A percentile compares a stretch with the other conserved stretches of the same genome.
Conservation (phyloP, 1,140 invertebrate genomes). For the Calephelis virginiensis region DNA sequence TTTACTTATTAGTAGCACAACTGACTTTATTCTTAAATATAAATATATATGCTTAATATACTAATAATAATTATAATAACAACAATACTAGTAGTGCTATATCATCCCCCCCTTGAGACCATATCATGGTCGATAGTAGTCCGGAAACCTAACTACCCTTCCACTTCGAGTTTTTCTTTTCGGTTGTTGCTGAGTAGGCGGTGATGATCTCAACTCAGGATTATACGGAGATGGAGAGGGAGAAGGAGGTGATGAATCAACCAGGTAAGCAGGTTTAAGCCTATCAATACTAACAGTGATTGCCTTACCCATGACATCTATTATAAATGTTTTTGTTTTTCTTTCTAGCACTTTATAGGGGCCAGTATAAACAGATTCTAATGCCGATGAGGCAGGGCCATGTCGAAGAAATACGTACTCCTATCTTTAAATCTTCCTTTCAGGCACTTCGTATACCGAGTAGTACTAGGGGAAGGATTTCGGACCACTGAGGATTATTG, state of each 20-base stretch:
- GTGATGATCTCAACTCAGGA: background rate
- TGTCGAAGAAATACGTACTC: conserved; percentile 30
- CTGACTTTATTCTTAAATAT: too few species aligned
- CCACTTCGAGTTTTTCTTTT: background rate
- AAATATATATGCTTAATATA: too few species aligned
- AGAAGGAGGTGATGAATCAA: too few species aligned
- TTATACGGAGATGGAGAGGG: too few species aligned
- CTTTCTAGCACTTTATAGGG: conserved; percentile 30
- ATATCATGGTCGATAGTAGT: too few species aligned
- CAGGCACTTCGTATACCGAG: conserved; percentile 52
- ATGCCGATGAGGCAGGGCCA: conserved; percentile 20
- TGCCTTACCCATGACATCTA: conserved; percentile 26
- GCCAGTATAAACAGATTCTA: conserved; percentile 31
- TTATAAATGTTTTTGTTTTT: conserved; percentile 27
- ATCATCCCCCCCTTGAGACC: too few species aligned
- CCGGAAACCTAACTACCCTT: too few species aligned
- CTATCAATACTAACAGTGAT: conserved; percentile 29
- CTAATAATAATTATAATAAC: too few species aligned
- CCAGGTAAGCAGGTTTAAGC: conserved; percentile 30
- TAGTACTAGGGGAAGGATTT: conserved; percentile 59
- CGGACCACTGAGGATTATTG: conserved; percentile 42
- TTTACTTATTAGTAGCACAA: too few species aligned
- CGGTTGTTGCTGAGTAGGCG: background rate
- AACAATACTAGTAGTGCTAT: too few species aligned
- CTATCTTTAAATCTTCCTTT: conserved; percentile 33